Base-by-base conservation (phyloP, 2,797 vertebrate genomes). In the Prionace glauca region DNA sequence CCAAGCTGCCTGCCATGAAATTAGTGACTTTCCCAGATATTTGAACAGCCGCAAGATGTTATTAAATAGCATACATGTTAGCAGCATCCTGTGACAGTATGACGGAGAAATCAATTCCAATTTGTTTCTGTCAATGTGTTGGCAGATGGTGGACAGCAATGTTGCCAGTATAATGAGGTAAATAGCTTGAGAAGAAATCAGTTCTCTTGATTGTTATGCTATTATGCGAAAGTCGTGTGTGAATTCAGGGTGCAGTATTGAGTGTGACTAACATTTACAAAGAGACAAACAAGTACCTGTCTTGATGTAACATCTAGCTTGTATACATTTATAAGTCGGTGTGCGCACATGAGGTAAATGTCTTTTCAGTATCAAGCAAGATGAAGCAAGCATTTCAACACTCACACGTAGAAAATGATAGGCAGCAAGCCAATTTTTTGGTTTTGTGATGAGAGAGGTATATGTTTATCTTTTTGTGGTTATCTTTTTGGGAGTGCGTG, bases 101-200 rank as follows among this genome's bases (percentile, higher is more conserved):
- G 72, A 95, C n/a, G 93, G 71, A 95, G 93, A 95, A 95, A 95
- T 95, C 93, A 95, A 95, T 95, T 72, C 26, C 93, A 95, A 95
- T 95, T 95, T 95, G 93, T 77, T 77, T 50, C 93, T 95, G 93
- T 95, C 93, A 95, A 77, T 50, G 45, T 72, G 93, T 77, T 95
- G 93, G 93, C 93, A 95, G 93, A 95, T 77, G 93, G 93, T 95
- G 72, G 93, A 95, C 93, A 95, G 93, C 45, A 95, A 95, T 72
- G 93, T 74, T 74, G 45, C 67, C 93, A 95, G 69, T n/a, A 41
- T 94, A 95, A 95, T 95, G 71, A 95, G 71, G 93, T 95, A 95
- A 95, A 95, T 60, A 56, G 72, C 71, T 50, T 32, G 18, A 71
- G 36, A 50, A 45, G 29, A 95, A 95, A 95, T 95, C 93, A 95